These are phyloP conservation scores for Oreotrochilus melanogaster DNA, from an alignment of 2,113 vertebrate genomes.

Conservation along the genomic window DNA sequence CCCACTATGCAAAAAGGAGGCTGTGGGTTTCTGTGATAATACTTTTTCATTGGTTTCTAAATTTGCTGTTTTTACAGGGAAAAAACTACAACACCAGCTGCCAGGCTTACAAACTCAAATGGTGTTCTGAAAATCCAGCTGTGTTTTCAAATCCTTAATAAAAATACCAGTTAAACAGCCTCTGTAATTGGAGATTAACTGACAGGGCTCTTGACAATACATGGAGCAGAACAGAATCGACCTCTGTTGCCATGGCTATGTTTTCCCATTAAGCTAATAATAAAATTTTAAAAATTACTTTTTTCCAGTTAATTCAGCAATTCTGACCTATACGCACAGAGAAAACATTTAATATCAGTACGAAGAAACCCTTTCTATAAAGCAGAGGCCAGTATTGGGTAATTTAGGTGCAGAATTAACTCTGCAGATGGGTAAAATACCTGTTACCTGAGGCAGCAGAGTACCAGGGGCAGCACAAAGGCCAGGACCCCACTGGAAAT, in stretches of 20 bases:
- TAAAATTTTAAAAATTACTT: background rate
- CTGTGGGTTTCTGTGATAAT: background rate
- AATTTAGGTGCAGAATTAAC: background rate
- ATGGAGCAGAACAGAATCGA: background rate
- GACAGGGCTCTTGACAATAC: background rate
- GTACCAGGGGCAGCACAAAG: background rate
- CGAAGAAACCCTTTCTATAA: background rate
- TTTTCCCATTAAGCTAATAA: background rate
- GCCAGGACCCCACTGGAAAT: background rate
- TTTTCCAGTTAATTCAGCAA: background rate
- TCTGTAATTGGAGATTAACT: background rate
- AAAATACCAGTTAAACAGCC: background rate
- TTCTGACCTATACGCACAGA: background rate
- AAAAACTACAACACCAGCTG: background rate
- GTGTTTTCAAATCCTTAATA: conserved; percentile 9
- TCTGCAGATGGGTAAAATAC: background rate
- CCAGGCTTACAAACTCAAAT: background rate
- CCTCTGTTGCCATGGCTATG: conserved; percentile 34
- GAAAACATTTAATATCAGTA: background rate
- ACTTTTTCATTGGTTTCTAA: background rate
- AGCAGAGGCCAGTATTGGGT: background rate
- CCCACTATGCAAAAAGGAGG: background rate
- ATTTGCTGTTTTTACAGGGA: background rate
- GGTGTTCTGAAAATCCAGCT: conserved; percentile 13
- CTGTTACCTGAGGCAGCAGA: background rate